These are phyloP conservation scores for Leucoptera coffeella DNA, from an alignment of 2,888 invertebrate genomes.

Conservation along the genomic window DNA sequence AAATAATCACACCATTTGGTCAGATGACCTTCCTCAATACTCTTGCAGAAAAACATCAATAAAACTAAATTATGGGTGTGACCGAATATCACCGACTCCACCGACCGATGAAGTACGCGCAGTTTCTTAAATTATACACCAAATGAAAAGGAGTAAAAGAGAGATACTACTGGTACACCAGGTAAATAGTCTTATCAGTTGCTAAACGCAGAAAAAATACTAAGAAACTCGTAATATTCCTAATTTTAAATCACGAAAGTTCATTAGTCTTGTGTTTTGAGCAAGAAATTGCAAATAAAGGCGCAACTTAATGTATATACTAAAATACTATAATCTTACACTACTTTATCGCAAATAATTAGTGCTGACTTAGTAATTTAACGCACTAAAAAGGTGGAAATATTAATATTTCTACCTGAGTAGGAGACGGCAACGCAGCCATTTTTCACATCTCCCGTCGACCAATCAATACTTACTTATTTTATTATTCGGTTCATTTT, in stretches of 20 bases:
- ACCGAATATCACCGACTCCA: constrained; percentile 16
- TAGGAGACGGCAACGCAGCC: constrained; percentile 82
- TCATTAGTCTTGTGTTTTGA: too few relatives aligned
- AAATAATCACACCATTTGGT: constrained; percentile 48
- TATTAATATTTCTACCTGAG: constrained; percentile 69
- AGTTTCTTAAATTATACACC: neutral
- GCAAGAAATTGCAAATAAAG: too few relatives aligned
- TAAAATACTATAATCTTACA: too few relatives aligned
- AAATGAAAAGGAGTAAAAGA: neutral
- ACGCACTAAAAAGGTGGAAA: too few relatives aligned
- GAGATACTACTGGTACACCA: neutral
- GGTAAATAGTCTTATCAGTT: neutral
- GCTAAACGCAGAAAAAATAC: neutral
- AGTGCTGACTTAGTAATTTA: too few relatives aligned
- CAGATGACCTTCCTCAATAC: constrained; percentile 9
- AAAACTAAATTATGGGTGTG: constrained; percentile 32
- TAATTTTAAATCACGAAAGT: too few relatives aligned
- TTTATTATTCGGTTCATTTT: too few relatives aligned
- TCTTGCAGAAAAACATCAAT: constrained; percentile 7
- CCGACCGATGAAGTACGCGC: constrained; percentile 9
- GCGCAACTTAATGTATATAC: neutral
- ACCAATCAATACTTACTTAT: constrained; percentile 57
- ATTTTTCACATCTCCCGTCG: constrained; percentile 61
- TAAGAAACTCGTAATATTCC: too few relatives aligned
- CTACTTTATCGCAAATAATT: too few relatives aligned